Evolutionary conservation across 1,140 invertebrate species (phyloP), one percentile per base, ranked within the genome.

Genomic region (Drosophila prosaltans): DNA sequence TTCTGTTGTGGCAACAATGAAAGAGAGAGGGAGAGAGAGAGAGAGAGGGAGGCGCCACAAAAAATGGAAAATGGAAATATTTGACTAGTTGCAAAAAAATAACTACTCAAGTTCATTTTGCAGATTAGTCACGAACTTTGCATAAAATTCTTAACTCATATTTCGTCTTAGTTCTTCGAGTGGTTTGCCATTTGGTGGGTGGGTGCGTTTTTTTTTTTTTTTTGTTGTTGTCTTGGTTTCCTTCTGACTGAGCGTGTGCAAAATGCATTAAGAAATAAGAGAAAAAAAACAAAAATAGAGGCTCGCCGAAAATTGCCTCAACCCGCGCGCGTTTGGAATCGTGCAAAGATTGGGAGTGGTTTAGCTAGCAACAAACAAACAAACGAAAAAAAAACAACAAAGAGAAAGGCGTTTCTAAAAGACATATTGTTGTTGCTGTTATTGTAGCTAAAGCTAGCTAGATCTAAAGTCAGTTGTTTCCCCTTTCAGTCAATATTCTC

Each of bases 111-210:
- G 43, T 65, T 51, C 48, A 65, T 30, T 59, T 59, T 59, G 57
- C 32, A 54, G 63, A 65, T 65, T 65, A 65, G 63, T 65, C 63
- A 65, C 63, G 63, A 65, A 65, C n/a, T 65, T 65, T 65, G 63
- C 63, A 65, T 65, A 65, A 65, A 45, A 65, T 65, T 57, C 63
- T 65, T 57, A 39, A 59, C 57, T 59, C 32, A 59, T 59, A 59
- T 59, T 57, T 59, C 21, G 57, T 59, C 28, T 32, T 59, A 39
- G 30, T 36, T 36, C 55, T 36, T 39, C 11, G n/a, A 58, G 55
- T 36, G 32, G 55, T 28, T 11, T 54, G 48, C 21, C 21, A 24
- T 32, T 30, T 30, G 36, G 57, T 51, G 45, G 45, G 45, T 51
- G 45, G 45, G 32, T 36, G 16, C 16, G 16, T 16, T 16, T 16